These are phyloP conservation scores for Dione juno DNA, from an alignment of 2,888 invertebrate species.

Conservation along the genomic window DNA sequence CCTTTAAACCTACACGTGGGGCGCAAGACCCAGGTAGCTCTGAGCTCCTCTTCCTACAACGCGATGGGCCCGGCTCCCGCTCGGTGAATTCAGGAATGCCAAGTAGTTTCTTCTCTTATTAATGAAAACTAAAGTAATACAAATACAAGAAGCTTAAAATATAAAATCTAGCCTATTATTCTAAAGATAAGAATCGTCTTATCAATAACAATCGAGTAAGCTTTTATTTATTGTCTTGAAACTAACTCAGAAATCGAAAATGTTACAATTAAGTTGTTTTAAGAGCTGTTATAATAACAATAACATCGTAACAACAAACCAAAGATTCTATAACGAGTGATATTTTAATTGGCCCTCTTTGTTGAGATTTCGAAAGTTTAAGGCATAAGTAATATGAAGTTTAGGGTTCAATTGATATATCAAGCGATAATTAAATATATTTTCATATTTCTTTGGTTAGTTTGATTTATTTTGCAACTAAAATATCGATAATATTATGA, in stretches of 20 bases:
- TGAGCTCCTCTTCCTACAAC: too few species aligned
- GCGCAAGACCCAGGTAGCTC: too few species aligned
- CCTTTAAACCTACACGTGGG: too few species aligned
- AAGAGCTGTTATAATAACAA: slow-evolving; percentile 22
- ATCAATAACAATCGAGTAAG: slow-evolving; percentile 13
- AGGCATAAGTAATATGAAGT: background rate
- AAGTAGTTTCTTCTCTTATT: too few species aligned
- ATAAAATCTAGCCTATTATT: slow-evolving; percentile 1
- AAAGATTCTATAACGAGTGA: slow-evolving; percentile 20
- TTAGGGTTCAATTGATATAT: background rate
- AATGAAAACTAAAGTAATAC: too few species aligned
- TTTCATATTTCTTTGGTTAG: too few species aligned
- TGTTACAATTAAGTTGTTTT: slow-evolving; percentile 24
- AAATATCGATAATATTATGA: too few species aligned
- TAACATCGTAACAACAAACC: slow-evolving; percentile 6
- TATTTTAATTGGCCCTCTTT: slow-evolving; percentile 25
- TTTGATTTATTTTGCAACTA: too few species aligned
- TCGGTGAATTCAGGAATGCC: too few species aligned
- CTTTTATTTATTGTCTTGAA: slow-evolving; percentile 26
- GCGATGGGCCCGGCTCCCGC: too few species aligned
- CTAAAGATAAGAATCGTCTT: slow-evolving; percentile 4
- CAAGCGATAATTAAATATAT: background rate
- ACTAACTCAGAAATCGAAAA: slow-evolving; percentile 17
- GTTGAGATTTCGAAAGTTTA: slow-evolving; percentile 12
- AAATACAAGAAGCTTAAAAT: too few species aligned